Conservation (phyloP, 2,888 invertebrate genomes). For the Pheosia tremula region DNA sequence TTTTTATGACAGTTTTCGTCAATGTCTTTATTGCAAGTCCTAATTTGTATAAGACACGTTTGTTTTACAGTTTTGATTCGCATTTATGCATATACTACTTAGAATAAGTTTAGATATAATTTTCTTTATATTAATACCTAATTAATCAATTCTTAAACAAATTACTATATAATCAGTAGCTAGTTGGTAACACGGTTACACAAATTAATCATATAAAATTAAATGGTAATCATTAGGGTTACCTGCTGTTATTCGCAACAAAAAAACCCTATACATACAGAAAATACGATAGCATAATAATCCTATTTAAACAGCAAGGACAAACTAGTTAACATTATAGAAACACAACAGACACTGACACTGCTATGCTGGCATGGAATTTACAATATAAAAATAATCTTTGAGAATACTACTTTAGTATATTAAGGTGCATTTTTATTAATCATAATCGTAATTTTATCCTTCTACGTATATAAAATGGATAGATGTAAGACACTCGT, state of each 20-base stretch:
- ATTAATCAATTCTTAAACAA: conserved; percentile 74
- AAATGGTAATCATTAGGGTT: conserved; percentile 54
- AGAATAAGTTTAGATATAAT: conserved; percentile 70
- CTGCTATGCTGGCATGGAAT: conserved; percentile 39
- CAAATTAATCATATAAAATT: conserved; percentile 60
- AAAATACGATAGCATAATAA: conserved; percentile 31
- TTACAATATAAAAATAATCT: conserved; percentile 61
- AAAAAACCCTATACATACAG: conserved; percentile 38
- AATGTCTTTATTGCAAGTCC: conserved; percentile 70
- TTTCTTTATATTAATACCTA: conserved; percentile 60
- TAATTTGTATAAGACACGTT: conserved; percentile 56
- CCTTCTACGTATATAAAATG: conserved; percentile 73
- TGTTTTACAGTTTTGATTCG: conserved; percentile 67
- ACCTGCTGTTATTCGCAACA: conserved; percentile 35
- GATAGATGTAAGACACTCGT: conserved; percentile 71
- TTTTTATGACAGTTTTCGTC: conserved; percentile 72
- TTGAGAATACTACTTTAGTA: conserved; percentile 69
- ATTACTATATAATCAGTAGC: conserved; percentile 76
- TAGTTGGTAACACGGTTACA: conserved; percentile 66
- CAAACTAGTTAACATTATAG: conserved; percentile 26
- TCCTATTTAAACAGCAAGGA: conserved; percentile 42
- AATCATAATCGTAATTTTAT: conserved; percentile 77
- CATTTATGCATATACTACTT: conserved; percentile 71
- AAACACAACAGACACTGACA: conserved; percentile 35
- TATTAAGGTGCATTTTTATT: conserved; percentile 79